phyloP scores from a whole-genome alignment of 2,797 vertebrate genomes.

The Enteromius trimaculatus region DNA sequence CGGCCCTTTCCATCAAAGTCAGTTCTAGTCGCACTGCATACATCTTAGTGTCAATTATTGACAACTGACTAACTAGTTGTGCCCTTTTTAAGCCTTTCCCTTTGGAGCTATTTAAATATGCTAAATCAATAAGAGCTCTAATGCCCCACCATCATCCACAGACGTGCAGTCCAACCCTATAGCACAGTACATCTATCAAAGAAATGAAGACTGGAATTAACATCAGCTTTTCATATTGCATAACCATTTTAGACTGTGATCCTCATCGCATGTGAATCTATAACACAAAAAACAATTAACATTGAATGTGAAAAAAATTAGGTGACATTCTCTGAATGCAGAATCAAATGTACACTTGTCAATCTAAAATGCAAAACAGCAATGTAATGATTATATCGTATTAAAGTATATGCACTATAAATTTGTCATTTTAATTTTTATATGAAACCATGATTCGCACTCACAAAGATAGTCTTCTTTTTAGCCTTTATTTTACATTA shows the following conservation, averaged over 20 bases:
- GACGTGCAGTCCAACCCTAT: conserved; percentile 51
- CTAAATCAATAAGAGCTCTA: conserved; percentile 66
- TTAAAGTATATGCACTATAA: neutral
- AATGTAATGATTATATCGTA: neutral
- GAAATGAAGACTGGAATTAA: conserved; percentile 60
- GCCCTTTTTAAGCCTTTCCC: conserved; percentile 62
- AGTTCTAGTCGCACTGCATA: conserved; percentile 59
- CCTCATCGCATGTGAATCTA: conserved; percentile 28
- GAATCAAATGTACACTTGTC: neutral
- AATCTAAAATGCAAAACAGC: neutral
- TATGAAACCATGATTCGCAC: neutral
- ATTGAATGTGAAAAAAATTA: conserved; percentile 13
- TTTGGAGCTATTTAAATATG: conserved; percentile 64
- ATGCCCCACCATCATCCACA: conserved; percentile 59
- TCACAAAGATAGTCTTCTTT: neutral
- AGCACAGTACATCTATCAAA: conserved; percentile 60
- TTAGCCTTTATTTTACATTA: neutral
- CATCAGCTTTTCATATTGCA: conserved; percentile 35
- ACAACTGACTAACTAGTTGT: conserved; percentile 70
- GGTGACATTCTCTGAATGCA: neutral
- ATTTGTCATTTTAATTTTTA: neutral
- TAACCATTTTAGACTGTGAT: conserved; percentile 21
- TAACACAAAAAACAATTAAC: conserved; percentile 36
- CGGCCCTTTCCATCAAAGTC: conserved; percentile 49
- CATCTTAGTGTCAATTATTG: conserved; percentile 69